Percentiles rank a stretch among this genome's conserved stretches.
phyloP scores from a whole-genome alignment of 2,797 vertebrate genomes.

The Gymnothorax reevesii region DNA sequence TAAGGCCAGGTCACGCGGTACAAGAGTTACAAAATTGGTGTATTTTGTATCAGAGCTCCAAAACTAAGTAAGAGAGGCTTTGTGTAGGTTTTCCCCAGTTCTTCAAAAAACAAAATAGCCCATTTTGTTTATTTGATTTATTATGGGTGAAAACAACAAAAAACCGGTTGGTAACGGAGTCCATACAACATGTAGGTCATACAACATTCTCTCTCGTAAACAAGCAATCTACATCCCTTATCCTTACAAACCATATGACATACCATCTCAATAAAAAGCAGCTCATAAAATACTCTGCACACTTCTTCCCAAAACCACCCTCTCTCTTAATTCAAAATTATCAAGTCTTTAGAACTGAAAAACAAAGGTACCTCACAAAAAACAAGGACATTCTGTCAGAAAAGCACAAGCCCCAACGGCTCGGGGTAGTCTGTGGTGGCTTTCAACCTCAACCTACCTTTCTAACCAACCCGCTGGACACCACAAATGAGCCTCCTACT shows the following conservation, averaged over 20 bases:
- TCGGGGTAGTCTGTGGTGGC: not conserved
- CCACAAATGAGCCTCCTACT: not conserved
- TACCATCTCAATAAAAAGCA: not conserved
- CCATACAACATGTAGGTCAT: too few relatives aligned
- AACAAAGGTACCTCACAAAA: constrained; percentile 16
- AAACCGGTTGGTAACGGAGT: too few relatives aligned
- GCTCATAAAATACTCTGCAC: not conserved
- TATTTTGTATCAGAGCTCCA: too few relatives aligned
- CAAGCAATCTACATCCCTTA: not conserved
- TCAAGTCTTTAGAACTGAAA: not conserved
- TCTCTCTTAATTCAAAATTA: not conserved
- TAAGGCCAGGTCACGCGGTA: not conserved
- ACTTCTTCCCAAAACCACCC: not conserved
- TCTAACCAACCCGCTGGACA: not conserved
- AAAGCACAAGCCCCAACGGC: not conserved
- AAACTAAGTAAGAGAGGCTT: too few relatives aligned
- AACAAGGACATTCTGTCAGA: not conserved
- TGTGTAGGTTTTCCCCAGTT: too few relatives aligned
- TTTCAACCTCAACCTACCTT: not conserved
- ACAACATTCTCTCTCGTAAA: not conserved
- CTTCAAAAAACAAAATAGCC: too few relatives aligned
- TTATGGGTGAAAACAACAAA: too few relatives aligned
- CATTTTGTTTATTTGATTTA: too few relatives aligned
- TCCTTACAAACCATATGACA: not conserved
- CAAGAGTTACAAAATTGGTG: too few relatives aligned